Evolutionary conservation across 2,113 vertebrate genomes (phyloP).

Genomic region (Chlamydotis undulata): DNA sequence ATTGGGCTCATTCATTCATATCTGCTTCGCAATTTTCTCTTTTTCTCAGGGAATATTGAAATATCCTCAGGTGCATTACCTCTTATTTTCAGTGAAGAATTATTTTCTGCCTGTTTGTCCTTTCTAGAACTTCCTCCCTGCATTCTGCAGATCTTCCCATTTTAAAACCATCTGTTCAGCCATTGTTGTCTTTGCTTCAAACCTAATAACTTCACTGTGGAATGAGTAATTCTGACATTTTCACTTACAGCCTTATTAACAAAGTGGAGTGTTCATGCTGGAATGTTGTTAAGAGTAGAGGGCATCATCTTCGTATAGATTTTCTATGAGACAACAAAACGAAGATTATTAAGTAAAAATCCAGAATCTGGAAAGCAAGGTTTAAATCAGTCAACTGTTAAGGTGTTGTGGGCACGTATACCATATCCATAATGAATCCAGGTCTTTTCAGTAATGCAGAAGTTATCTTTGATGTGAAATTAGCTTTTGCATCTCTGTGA

Average conservation of each 20-base stretch:
- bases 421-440: not conserved
- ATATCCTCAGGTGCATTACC: not conserved
- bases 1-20: not conserved
- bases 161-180: constrained; percentile 38
- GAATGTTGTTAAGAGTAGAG: not conserved
- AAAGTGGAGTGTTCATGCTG: not conserved
- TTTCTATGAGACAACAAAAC: not conserved
- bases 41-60: not conserved
- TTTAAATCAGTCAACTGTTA: constrained; percentile 38
- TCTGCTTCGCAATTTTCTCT: not conserved
- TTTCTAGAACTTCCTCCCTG: not conserved
- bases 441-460: not conserved
- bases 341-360: constrained; percentile 44
- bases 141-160: not conserved
- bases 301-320: not conserved
- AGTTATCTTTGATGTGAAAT: not conserved
- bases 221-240: not conserved
- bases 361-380: constrained; percentile 22
- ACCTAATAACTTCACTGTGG: not conserved
- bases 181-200: constrained; percentile 26
- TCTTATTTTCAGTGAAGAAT: not conserved
- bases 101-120: constrained; percentile 10
- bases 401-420: not conserved
- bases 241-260: not conserved
- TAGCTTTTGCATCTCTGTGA: not conserved